These are phyloP conservation scores for Dunckerocampus dactyliophorus DNA, from an alignment of 2,113 vertebrate species.

Conservation along the genomic window DNA sequence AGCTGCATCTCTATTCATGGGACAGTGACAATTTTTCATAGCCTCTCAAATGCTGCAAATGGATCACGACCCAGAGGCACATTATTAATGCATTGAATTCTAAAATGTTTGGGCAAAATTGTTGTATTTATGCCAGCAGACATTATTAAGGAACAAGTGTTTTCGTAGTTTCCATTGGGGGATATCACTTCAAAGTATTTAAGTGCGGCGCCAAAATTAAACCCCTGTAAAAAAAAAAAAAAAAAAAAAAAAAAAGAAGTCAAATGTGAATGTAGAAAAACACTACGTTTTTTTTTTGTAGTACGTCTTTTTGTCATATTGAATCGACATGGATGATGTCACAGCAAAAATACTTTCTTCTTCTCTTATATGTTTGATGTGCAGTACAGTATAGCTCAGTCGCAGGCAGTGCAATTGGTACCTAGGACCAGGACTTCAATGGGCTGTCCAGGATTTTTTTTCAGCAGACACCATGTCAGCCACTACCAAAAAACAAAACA, in stretches of 20 bases:
- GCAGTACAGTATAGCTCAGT: no score
- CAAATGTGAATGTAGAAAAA: not conserved
- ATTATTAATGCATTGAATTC: constrained; percentile 12
- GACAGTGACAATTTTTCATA: constrained; percentile 4
- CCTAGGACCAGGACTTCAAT: no score
- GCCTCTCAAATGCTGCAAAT: constrained; percentile 17
- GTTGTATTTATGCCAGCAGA: constrained; percentile 8
- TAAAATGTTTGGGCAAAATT: constrained; percentile 14
- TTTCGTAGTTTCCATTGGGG: constrained; percentile 13
- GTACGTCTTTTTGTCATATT: not conserved
- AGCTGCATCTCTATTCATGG: not conserved
- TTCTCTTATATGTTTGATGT: constrained; percentile 6
- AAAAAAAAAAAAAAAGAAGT: no score
- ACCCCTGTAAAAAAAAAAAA: not conserved
- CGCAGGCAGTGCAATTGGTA: no score
- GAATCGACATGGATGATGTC: constrained; percentile 11
- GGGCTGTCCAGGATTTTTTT: no score
- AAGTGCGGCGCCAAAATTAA: not conserved
- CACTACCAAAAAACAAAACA: no score
- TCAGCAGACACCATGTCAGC: no score
- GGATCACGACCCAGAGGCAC: not conserved
- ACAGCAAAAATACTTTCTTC: constrained; percentile 1
- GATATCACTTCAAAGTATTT: not conserved
- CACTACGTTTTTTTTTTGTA: not conserved
- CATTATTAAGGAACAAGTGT: constrained; percentile 1